These are phyloP conservation scores for Oncorhynchus tshawytscha DNA, from an alignment of 2,113 vertebrate species.

Conservation along the genomic window DNA sequence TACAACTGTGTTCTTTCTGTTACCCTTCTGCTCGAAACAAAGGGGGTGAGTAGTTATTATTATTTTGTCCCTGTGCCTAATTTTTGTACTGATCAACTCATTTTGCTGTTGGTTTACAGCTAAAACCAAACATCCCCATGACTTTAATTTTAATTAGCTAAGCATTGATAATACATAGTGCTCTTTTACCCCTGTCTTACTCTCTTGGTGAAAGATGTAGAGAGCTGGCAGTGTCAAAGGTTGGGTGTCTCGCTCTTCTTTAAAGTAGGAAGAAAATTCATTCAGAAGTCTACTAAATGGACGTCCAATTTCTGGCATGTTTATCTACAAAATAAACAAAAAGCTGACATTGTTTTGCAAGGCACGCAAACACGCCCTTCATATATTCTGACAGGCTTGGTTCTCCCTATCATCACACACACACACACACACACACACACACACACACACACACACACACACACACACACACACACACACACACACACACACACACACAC, in stretches of 20 bases:
- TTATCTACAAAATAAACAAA: slow-evolving; percentile 11
- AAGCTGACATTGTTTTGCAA: slow-evolving; percentile 13
- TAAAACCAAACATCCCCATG: not conserved
- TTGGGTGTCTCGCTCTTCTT: slow-evolving; percentile 11
- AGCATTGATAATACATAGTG: not conserved
- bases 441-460: too few species aligned
- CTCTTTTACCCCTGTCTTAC: slow-evolving; percentile 6
- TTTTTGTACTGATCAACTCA: slow-evolving; percentile 18
- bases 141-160: slow-evolving; percentile 25
- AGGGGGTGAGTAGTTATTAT: slow-evolving; percentile 56
- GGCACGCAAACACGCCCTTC: slow-evolving; percentile 16
- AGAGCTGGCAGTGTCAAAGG: slow-evolving; percentile 4
- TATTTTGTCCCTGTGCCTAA: not conserved
- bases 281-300: slow-evolving; percentile 27
- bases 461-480: too few species aligned
- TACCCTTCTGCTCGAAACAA: slow-evolving; percentile 11
- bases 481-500: not conserved
- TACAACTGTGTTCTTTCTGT: slow-evolving; percentile 13
- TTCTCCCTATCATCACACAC: not conserved
- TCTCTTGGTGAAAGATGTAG: not conserved
- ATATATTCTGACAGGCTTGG: slow-evolving; percentile 33
- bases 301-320: slow-evolving; percentile 35
- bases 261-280: slow-evolving; percentile 18
- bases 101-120: slow-evolving; percentile 5
- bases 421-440: too few species aligned